Evolutionary conservation across 2,113 vertebrate species (phyloP).

Genomic region (Empidonax traillii): DNA sequence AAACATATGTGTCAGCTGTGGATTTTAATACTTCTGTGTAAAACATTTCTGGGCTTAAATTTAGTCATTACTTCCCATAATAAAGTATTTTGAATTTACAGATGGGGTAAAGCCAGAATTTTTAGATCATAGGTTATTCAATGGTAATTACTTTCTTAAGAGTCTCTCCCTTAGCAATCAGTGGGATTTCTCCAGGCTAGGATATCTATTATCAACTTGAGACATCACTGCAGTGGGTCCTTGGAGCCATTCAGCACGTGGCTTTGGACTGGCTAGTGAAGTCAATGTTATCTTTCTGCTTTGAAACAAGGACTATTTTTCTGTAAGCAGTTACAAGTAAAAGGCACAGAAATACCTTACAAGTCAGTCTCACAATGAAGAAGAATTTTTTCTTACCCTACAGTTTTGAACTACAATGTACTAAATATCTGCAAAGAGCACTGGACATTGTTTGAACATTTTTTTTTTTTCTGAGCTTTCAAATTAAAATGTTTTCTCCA

Average conservation of each 20-base stretch:
- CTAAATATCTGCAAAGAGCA: neutral
- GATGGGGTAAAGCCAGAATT: neutral
- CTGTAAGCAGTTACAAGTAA: neutral
- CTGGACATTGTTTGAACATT: neutral
- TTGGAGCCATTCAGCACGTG: neutral
- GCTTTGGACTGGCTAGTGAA: neutral
- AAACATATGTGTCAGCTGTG: neutral
- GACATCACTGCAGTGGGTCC: neutral
- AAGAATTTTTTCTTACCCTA: neutral
- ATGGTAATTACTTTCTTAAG: neutral
- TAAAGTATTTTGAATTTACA: neutral
- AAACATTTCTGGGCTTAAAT: neutral
- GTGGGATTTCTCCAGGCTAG: neutral
- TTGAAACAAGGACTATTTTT: neutral
- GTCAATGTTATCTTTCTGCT: neutral
- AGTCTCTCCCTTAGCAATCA: neutral
- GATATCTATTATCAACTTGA: neutral
- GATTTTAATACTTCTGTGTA: neutral
- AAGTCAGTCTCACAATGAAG: neutral
- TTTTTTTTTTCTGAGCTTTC: conserved; percentile 10
- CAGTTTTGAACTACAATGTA: neutral
- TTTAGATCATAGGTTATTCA: neutral
- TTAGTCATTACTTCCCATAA: neutral
- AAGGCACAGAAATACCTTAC: neutral
- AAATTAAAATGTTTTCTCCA: conserved; percentile 42